Evolutionary conservation across 1,140 invertebrate genomes (phyloP), one percentile per base, ranked within the genome.

Genomic region (Drosophila seguyi): DNA sequence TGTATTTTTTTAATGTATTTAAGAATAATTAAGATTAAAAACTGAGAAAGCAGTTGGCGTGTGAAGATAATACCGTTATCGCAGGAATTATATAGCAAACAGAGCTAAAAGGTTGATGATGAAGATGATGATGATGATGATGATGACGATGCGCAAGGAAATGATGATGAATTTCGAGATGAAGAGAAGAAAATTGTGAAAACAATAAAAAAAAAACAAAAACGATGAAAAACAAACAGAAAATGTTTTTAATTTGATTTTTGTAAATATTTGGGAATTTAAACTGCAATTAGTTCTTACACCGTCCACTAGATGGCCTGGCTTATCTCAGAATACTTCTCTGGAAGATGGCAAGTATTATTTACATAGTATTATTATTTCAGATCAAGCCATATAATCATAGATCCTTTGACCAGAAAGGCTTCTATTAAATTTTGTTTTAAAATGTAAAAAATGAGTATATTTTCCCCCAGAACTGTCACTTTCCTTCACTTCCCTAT

Each of bases 1-100:
- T 87, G 83, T 87, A 87, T 87, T 87, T 87, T 87, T 87, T 87
- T 87, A 87, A 87, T 80, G 84, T 87, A 87, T 87, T 87, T 87
- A 87, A 87, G 80, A 79, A 75, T 84, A 88, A 87, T 83, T 87
- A 87, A 87, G 83, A 88, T 76, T 76, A 69, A 78, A 78, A 61
- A 50, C 34, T 39, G 48, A 75, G 36, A 48, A 63, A 41, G 44
- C 55, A 38, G 53, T 69, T 58, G 68, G 52, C 44, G 48, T 22
- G 45, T 53, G 48, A 78, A 56, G 58, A 63, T 73, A 76, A 79
- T 58, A 57, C 73, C 58, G 73, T 76, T 76, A 76, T 36, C 55
- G 62, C 62, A 76, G 62, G 67, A 72, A 72, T 72, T 72, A 59
- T 72, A 72, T 72, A 60, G 41, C 62, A 73, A 81, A 60, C 57